Evolutionary conservation across 2,888 invertebrate species (phyloP).

Genomic region (Nymphalis c-album): DNA sequence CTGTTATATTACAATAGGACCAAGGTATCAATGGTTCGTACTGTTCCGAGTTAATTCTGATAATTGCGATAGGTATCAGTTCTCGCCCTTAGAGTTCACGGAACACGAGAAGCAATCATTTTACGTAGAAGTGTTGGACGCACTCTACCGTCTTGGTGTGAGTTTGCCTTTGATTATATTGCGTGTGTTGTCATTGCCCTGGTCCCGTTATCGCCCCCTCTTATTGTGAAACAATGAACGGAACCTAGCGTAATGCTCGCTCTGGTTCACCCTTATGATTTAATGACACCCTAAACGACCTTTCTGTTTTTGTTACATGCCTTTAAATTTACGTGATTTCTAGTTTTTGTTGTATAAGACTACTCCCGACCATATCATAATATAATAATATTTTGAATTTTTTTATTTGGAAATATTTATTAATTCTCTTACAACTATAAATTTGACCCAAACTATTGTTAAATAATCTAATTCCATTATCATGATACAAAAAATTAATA

Average conservation of each 20-base stretch:
- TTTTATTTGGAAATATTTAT: no score
- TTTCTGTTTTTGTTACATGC: conserved; percentile 41
- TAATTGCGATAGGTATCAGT: neutral
- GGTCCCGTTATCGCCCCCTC: conserved; percentile 52
- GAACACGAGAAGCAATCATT: conserved; percentile 3
- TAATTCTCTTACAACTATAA: no score
- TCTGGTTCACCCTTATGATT: conserved; percentile 45
- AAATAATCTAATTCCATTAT: no score
- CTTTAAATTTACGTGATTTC: conserved; percentile 20
- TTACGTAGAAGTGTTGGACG: conserved; percentile 43
- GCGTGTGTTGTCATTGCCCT: conserved; percentile 71
- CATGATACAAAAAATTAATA: no score
- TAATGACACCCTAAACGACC: conserved; percentile 45
- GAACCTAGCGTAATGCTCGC: conserved; percentile 59
- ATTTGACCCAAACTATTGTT: no score
- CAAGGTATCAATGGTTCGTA: neutral
- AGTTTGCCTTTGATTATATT: conserved; percentile 59
- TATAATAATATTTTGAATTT: no score
- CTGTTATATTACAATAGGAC: neutral
- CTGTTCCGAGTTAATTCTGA: neutral
- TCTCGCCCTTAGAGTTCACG: neutral
- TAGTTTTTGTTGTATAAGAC: conserved; percentile 12
- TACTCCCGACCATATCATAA: neutral
- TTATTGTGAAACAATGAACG: conserved; percentile 67
- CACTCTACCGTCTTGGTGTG: conserved; percentile 49